These are phyloP conservation scores for Acronicta alni DNA, from an alignment of 2,888 invertebrate genomes.

Conservation along the genomic window DNA sequence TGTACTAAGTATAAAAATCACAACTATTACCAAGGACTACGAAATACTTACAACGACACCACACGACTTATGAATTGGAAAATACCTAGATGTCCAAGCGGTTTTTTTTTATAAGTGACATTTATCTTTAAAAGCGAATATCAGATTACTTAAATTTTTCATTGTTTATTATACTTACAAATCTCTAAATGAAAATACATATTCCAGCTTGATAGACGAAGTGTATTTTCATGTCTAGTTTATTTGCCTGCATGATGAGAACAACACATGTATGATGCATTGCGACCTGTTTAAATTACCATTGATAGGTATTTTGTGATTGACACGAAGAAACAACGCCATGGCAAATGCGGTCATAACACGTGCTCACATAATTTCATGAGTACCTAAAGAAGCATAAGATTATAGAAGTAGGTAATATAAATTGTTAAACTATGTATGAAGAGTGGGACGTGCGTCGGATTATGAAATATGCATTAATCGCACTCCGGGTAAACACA, in stretches of 20 bases:
- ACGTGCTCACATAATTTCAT: conserved; percentile 21
- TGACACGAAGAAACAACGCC: conserved; percentile 20
- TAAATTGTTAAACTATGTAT: conserved; percentile 38
- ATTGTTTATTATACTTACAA: not conserved
- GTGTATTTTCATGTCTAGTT: conserved; percentile 23
- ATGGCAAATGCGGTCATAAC: conserved; percentile 9
- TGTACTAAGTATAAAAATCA: too few relatives aligned
- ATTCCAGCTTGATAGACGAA: conserved; percentile 12
- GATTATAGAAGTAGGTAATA: conserved; percentile 23
- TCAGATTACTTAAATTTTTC: too few relatives aligned
- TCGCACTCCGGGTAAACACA: conserved; percentile 1
- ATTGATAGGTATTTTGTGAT: conserved; percentile 30
- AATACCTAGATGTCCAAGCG: too few relatives aligned
- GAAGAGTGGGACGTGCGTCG: conserved; percentile 17
- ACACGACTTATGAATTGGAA: too few relatives aligned
- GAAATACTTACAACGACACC: too few relatives aligned
- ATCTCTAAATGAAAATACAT: conserved; percentile 3
- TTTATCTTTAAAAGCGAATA: too few relatives aligned
- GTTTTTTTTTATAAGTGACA: too few relatives aligned
- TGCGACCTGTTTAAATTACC: conserved; percentile 18
- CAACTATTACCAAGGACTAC: too few relatives aligned
- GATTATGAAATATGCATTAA: conserved; percentile 24
- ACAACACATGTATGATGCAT: conserved; percentile 31
- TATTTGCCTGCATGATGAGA: conserved; percentile 17
- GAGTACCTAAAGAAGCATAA: conserved; percentile 8